Evolutionary conservation across 2,888 invertebrate species (phyloP).

Genomic region (Ichneumoninae sp.): DNA sequence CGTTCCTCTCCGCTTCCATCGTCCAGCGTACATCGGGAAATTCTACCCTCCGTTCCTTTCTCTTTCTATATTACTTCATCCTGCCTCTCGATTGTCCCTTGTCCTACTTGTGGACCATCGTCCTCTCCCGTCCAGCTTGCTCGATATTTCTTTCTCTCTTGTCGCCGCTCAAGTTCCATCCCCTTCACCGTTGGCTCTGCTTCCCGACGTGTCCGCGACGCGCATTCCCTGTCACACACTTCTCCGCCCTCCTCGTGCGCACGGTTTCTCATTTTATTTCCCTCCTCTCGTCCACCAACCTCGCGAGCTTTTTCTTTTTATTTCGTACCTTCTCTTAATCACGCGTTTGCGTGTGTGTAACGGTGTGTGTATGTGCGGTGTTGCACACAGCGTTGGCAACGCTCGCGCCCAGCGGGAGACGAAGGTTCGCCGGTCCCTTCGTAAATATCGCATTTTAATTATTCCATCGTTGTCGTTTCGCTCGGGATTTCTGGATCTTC

Average conservation of each 20-base stretch:
- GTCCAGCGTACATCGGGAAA: slow-evolving; percentile 73
- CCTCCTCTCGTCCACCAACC: slow-evolving; percentile 25
- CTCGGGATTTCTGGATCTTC: slow-evolving; percentile 36
- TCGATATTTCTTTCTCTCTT: slow-evolving; percentile 27
- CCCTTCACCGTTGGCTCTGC: slow-evolving; percentile 46
- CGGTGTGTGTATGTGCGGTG: not conserved
- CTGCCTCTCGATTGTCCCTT: slow-evolving; percentile 30
- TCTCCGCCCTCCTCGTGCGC: slow-evolving; percentile 39
- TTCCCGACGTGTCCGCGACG: slow-evolving; percentile 47
- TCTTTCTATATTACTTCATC: slow-evolving; percentile 32
- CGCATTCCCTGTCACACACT: slow-evolving; percentile 44
- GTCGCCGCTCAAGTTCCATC: slow-evolving; percentile 7
- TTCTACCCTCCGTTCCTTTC: slow-evolving; percentile 55
- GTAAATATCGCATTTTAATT: slow-evolving; percentile 79
- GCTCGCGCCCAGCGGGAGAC: slow-evolving; percentile 70
- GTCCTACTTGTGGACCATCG: slow-evolving; percentile 25
- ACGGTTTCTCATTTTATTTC: slow-evolving; percentile 53
- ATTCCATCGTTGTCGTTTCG: slow-evolving; percentile 71
- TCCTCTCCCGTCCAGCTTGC: slow-evolving; percentile 14
- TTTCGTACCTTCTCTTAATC: slow-evolving; percentile 48
- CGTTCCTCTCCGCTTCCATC: slow-evolving; percentile 56
- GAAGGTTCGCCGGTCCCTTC: slow-evolving; percentile 60
- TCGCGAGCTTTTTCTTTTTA: slow-evolving; percentile 22
- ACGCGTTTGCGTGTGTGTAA: slow-evolving; percentile 10
- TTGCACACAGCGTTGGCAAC: slow-evolving; percentile 68